Evolutionary conservation across 2,113 vertebrate species (phyloP).

Genomic region (Sander lucioperca): DNA sequence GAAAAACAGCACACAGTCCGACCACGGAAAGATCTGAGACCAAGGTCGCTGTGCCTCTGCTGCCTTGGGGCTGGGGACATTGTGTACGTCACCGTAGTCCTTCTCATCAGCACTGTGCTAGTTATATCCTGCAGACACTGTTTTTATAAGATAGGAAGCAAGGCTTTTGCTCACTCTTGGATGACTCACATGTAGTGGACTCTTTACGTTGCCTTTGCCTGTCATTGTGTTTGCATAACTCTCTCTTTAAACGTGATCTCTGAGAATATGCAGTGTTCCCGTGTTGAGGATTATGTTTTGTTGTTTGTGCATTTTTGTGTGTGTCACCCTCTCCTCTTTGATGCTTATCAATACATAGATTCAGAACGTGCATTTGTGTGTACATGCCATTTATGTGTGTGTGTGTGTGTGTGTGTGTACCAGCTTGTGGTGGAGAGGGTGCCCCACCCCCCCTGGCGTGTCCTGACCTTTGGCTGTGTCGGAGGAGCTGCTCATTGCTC

Average conservation of each 20-base stretch:
- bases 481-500: constrained; percentile 39
- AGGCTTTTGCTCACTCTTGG: constrained; percentile 49
- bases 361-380: not conserved
- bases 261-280: not conserved
- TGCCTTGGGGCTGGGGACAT: constrained; percentile 46
- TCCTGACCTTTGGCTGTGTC: constrained; percentile 70
- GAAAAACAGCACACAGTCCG: not conserved
- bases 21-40: constrained; percentile 10
- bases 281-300: not conserved
- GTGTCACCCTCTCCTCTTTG: not conserved
- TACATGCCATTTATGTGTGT: not conserved
- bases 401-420: no score
- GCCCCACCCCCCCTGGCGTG: constrained; percentile 33
- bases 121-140: constrained; percentile 60
- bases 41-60: constrained; percentile 47
- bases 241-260: constrained; percentile 27
- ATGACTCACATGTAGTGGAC: constrained; percentile 53
- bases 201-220: constrained; percentile 48
- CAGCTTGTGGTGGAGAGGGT: not conserved
- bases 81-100: constrained; percentile 37
- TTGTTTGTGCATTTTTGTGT: not conserved
- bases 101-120: constrained; percentile 36
- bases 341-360: not conserved
- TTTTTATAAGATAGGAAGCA: constrained; percentile 68
- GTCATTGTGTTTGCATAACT: constrained; percentile 53